These are phyloP conservation scores for Centroberyx gerrardi DNA, from an alignment of 2,797 vertebrate genomes.

Conservation along the genomic window DNA sequence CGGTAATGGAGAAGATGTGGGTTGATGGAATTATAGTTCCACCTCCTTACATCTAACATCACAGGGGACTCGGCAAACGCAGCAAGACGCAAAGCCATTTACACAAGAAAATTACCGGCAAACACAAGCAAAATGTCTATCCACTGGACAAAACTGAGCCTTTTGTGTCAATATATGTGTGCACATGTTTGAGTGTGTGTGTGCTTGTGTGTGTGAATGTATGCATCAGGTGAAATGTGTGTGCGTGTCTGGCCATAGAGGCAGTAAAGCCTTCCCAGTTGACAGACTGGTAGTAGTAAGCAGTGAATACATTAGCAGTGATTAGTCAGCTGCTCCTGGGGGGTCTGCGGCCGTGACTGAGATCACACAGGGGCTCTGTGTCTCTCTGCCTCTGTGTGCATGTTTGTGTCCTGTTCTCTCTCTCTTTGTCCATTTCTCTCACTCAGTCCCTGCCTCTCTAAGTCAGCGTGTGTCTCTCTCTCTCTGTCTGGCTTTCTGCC, in stretches of 20 bases:
- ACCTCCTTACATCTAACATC: conserved; percentile 12
- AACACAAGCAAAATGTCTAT: background rate
- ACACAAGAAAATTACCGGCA: background rate
- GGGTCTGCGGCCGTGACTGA: conserved; percentile 34
- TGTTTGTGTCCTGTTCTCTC: background rate
- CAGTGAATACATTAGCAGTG: conserved; percentile 76
- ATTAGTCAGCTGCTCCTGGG: conserved; percentile 69
- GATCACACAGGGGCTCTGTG: conserved; percentile 50
- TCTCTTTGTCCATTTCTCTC: background rate
- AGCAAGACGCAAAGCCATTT: background rate
- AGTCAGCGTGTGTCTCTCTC: background rate
- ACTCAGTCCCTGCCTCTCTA: background rate
- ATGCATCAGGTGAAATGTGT: background rate
- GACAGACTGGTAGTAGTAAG: conserved; percentile 71
- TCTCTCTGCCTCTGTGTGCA: background rate
- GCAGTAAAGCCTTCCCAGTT: conserved; percentile 44
- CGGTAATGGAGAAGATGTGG: conserved; percentile 29
- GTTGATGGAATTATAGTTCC: conserved; percentile 22
- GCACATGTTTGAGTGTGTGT: background rate
- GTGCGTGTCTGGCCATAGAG: conserved; percentile 47
- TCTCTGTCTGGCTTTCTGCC: background rate
- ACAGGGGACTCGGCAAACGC: background rate
- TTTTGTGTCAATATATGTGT: background rate
- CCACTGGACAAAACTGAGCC: background rate
- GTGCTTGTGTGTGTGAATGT: conserved; percentile 23